A percentile compares a stretch with the other conserved stretches of the same genome.
Evolutionary conservation across 2,797 vertebrate species (phyloP).

Genomic region (Gorsachius magnificus): DNA sequence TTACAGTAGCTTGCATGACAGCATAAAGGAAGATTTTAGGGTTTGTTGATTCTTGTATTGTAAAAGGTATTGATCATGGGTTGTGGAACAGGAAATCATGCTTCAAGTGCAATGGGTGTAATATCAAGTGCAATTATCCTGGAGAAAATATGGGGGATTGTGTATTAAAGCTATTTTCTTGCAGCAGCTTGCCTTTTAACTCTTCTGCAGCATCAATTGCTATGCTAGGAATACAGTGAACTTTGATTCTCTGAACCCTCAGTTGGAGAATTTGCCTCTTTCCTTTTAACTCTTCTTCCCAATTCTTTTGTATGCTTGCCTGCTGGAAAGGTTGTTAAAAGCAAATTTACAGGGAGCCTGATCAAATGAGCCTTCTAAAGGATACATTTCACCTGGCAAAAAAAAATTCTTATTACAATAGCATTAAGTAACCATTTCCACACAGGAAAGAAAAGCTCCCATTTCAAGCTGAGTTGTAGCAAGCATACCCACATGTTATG

Average conservation of each 20-base stretch:
- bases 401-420: neutral
- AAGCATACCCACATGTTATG: neutral
- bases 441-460: neutral
- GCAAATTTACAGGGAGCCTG: neutral
- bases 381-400: neutral
- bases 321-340: neutral
- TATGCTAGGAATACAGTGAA: neutral
- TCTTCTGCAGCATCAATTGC: neutral
- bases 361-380: neutral
- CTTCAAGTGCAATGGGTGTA: neutral
- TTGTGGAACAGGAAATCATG: neutral
- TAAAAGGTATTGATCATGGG: neutral
- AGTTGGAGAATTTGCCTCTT: neutral
- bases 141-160: neutral
- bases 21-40: neutral
- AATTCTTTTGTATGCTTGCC: neutral
- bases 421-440: neutral
- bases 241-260: neutral
- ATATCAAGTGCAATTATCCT: neutral
- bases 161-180: slow-evolving; percentile 8
- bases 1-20: neutral
- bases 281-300: neutral
- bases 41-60: neutral
- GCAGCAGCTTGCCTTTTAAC: neutral
- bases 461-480: neutral